Evolutionary conservation across 2,888 invertebrate genomes (phyloP).

Genomic region (Caenorhabditis sp.): DNA sequence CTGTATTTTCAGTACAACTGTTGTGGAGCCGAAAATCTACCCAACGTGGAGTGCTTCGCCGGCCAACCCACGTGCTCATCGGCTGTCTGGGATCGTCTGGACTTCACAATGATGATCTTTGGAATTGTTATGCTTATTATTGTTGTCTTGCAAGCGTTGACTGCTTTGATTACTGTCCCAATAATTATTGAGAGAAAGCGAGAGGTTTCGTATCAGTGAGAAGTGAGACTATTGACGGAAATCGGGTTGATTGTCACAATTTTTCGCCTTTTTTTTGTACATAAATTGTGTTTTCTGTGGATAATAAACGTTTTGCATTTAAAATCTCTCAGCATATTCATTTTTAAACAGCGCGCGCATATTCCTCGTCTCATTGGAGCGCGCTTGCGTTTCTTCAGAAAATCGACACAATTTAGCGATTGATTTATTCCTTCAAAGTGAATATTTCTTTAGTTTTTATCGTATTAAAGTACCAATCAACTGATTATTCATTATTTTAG

Average conservation of each 20-base stretch:
- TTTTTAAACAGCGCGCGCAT: too few species aligned
- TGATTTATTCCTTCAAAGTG: too few species aligned
- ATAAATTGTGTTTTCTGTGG: neutral
- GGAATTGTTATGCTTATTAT: constrained; percentile 69
- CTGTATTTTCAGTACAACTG: constrained; percentile 74
- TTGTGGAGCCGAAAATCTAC: constrained; percentile 72
- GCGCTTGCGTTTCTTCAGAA: too few species aligned
- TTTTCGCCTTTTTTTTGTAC: constrained; percentile 3
- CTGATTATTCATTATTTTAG: too few species aligned
- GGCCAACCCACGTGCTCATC: constrained; percentile 76
- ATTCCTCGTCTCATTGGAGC: too few species aligned
- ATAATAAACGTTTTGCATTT: too few species aligned
- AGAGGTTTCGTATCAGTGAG: constrained; percentile 47
- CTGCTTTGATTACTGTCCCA: constrained; percentile 59
- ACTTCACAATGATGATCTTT: constrained; percentile 78
- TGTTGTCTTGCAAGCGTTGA: constrained; percentile 67
- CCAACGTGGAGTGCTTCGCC: constrained; percentile 55
- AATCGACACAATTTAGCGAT: too few species aligned
- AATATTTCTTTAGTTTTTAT: too few species aligned
- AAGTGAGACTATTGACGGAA: too few species aligned
- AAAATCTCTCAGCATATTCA: too few species aligned
- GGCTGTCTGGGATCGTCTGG: constrained; percentile 79
- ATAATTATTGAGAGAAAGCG: constrained; percentile 61
- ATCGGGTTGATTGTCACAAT: constrained; percentile 11
- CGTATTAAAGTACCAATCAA: too few species aligned